Conservation (phyloP, 2,113 vertebrate genomes). For the Psilopsiagon aurifrons region DNA sequence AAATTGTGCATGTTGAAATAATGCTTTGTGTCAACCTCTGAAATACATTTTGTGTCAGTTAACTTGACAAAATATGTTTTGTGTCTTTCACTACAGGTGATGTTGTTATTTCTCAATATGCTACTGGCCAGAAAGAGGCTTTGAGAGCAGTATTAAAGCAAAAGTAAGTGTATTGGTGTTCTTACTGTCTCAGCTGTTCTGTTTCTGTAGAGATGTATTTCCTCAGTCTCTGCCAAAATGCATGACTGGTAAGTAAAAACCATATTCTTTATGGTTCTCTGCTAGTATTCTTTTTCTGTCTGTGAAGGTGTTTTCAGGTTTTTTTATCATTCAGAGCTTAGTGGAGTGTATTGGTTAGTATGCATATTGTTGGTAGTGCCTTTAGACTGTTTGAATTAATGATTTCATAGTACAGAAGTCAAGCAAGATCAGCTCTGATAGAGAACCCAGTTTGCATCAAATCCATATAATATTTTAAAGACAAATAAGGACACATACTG, state of each 20-base stretch:
- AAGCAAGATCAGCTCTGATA: not conserved
- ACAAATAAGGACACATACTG: not conserved
- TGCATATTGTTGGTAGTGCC: not conserved
- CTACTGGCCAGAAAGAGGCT: slow-evolving; percentile 80
- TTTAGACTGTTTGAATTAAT: not conserved
- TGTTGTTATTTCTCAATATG: slow-evolving; percentile 84
- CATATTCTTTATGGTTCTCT: not conserved
- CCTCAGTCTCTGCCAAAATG: not conserved
- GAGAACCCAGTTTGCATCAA: not conserved
- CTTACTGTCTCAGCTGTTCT: not conserved
- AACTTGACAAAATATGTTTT: not conserved
- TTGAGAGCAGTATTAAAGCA: slow-evolving; percentile 81
- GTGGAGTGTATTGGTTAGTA: not conserved
- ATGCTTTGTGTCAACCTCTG: not conserved
- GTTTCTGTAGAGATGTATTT: not conserved
- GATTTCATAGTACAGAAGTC: not conserved
- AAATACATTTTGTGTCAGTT: not conserved
- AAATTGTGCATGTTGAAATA: not conserved
- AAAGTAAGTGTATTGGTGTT: slow-evolving; percentile 78
- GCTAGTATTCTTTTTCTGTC: not conserved
- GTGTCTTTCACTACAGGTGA: slow-evolving; percentile 68
- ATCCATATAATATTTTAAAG: not conserved
- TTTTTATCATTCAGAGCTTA: not conserved
- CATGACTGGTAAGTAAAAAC: not conserved
- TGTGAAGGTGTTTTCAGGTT: not conserved